phyloP scores from a whole-genome alignment of 2,888 invertebrate genomes.

The Corbicula japonica region DNA sequence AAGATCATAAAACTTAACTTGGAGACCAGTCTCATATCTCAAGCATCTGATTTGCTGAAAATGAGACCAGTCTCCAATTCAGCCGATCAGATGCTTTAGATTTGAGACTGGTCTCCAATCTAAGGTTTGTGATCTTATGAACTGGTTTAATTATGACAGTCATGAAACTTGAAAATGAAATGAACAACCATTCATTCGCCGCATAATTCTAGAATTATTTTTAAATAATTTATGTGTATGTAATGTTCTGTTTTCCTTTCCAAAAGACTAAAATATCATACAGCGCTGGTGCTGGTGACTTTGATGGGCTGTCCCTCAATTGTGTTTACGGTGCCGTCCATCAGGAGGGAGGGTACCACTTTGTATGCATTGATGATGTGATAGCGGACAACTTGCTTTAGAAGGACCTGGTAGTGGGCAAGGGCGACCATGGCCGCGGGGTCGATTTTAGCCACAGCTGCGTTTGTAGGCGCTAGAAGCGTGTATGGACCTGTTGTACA shows the following conservation, averaged over 20 bases:
- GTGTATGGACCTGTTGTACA: constrained; percentile 61
- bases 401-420: constrained; percentile 11
- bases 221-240: not conserved
- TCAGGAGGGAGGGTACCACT: constrained; percentile 26
- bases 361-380: constrained; percentile 39
- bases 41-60: too few species aligned
- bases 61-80: too few species aligned
- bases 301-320: constrained; percentile 43
- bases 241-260: too few species aligned
- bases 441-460: constrained; percentile 32
- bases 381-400: constrained; percentile 34
- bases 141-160: too few species aligned
- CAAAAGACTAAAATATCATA: constrained; percentile 2
- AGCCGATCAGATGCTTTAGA: too few species aligned
- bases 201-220: too few species aligned
- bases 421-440: constrained; percentile 17
- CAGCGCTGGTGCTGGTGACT: not conserved
- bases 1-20: too few species aligned
- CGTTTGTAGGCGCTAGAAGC: constrained; percentile 49
- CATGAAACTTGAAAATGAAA: too few species aligned
- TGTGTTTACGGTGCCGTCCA: constrained; percentile 9
- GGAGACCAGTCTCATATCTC: too few species aligned
- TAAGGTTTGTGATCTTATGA: too few species aligned
- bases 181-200: too few species aligned
- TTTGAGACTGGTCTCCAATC: too few species aligned